phyloP scores from a whole-genome alignment of 1,140 invertebrate genomes.

The Pemphigus obesinymphae region DNA sequence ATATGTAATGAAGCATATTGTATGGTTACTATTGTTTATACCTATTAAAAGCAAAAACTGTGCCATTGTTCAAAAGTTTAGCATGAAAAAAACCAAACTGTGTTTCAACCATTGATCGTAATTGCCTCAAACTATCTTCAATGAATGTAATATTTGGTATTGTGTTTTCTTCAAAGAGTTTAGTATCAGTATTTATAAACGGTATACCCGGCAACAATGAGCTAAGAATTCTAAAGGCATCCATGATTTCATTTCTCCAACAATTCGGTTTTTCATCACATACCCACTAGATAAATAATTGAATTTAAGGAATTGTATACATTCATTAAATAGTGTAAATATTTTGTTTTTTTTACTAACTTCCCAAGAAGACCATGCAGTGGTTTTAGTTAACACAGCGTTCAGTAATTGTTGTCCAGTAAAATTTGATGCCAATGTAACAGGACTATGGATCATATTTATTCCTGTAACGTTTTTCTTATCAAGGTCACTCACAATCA shows the following conservation, averaged over 20 bases:
- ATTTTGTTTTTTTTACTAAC: not conserved
- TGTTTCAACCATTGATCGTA: not conserved
- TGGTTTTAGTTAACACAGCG: not conserved
- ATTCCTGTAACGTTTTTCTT: not conserved
- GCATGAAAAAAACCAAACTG: constrained; percentile 23
- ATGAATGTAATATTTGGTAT: constrained; percentile 26
- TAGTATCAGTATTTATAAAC: not conserved
- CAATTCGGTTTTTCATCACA: not conserved
- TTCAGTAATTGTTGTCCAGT: constrained; percentile 22
- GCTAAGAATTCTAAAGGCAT: constrained; percentile 29
- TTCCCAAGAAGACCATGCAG: constrained; percentile 29
- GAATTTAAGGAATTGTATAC: not conserved
- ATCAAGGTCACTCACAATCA: constrained; percentile 27
- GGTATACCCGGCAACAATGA: constrained; percentile 8
- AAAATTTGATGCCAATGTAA: constrained; percentile 7
- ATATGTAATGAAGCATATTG: no score
- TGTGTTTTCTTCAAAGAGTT: not conserved
- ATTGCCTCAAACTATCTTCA: not conserved
- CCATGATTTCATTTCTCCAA: not conserved
- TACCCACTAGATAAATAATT: constrained; percentile 1
- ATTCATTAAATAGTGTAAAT: not conserved
- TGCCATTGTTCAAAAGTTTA: constrained; percentile 22
- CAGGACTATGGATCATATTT: constrained; percentile 28
- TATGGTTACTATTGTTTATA: not conserved
- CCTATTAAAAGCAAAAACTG: constrained; percentile 21